Base-by-base conservation (phyloP, 2,888 invertebrate species). In the Lithophane semibrunnea region DNA sequence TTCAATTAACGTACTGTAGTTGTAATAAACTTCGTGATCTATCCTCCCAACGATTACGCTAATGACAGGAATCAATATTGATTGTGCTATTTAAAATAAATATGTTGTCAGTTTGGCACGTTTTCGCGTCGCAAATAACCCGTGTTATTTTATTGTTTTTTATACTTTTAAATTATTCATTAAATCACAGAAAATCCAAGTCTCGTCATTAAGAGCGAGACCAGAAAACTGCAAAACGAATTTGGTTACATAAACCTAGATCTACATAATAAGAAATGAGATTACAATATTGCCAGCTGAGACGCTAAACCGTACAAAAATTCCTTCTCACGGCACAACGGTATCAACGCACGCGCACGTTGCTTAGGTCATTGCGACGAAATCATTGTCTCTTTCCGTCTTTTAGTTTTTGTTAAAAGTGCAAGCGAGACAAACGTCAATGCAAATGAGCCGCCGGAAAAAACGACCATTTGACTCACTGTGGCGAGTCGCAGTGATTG, bases 291-390 rank as follows among this genome's bases (percentile, higher is more conserved):
- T 83, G 90, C 90, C 93, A 92, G 92, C 91, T 92, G 92, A 91
- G 90, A 89, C 89, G 88, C 90, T 87, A 91, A 91, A 91, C 89
- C 90, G 90, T 89, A 93, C 91, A 93, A 93, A 94, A 95, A 96
- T 95, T 93, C 94, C 95, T 95, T 95, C 95, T 94, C 95, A 95
- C 95, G 94, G 89, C 90, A 90, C 94, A 94, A 95, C 95, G 94
- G 95, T 94, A 95, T 88, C 91, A 90, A 89, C 93, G 93, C 94
- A 94, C 93, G 94, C 94, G 95, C 95, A 94, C 91, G 88, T 90
- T 88, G 85, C 91, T 92, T 92, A 94, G 93, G 93, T 94, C 94
- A 93, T 87, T 88, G 88, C 89, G 91, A 91, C 91, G 90, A 80
- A 88, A 85, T 78, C 67, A 84, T 86, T 80, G 82, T 93, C 94